phyloP scores from a whole-genome alignment of 2,113 vertebrate genomes.

The Pagrus major region DNA sequence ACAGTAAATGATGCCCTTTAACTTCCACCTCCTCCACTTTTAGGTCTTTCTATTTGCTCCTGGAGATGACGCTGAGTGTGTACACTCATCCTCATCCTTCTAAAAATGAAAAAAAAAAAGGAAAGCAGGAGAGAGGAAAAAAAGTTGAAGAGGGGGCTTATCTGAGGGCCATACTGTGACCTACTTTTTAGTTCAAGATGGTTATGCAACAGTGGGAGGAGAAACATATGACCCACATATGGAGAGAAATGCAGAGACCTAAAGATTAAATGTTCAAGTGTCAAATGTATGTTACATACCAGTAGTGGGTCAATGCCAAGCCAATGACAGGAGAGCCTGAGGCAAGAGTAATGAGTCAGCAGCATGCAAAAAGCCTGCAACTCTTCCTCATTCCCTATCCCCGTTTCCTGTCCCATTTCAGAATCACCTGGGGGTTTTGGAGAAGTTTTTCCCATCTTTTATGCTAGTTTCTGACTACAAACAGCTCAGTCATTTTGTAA shows the following conservation, averaged over 20 bases:
- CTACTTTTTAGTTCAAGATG: slow-evolving; percentile 55
- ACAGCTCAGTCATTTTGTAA: not conserved
- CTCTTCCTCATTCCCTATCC: slow-evolving; percentile 25
- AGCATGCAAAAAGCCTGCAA: slow-evolving; percentile 23
- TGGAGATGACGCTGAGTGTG: no score
- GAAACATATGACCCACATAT: slow-evolving; percentile 8
- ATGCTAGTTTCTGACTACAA: not conserved
- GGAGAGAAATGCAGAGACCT: not conserved
- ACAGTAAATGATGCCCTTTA: not conserved
- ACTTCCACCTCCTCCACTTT: no score
- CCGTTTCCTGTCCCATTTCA: slow-evolving; percentile 36
- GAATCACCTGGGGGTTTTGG: slow-evolving; percentile 1
- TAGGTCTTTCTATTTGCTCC: no score
- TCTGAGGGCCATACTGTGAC: slow-evolving; percentile 40
- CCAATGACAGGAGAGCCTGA: slow-evolving; percentile 25
- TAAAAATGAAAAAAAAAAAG: slow-evolving; percentile 10
- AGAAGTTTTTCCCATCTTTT: not conserved
- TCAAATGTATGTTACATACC: not conserved
- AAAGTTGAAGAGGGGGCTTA: not conserved
- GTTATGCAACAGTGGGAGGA: slow-evolving; percentile 30
- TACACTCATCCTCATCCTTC: slow-evolving; percentile 57
- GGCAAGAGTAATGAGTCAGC: slow-evolving; percentile 60
- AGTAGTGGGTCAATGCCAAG: slow-evolving; percentile 10
- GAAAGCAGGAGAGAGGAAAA: not conserved
- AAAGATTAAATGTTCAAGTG: not conserved